A percentile compares a stretch with the other conserved stretches of the same genome.
Evolutionary conservation across 2,888 invertebrate genomes (phyloP).

Genomic region (Lithophane ornitopus): DNA sequence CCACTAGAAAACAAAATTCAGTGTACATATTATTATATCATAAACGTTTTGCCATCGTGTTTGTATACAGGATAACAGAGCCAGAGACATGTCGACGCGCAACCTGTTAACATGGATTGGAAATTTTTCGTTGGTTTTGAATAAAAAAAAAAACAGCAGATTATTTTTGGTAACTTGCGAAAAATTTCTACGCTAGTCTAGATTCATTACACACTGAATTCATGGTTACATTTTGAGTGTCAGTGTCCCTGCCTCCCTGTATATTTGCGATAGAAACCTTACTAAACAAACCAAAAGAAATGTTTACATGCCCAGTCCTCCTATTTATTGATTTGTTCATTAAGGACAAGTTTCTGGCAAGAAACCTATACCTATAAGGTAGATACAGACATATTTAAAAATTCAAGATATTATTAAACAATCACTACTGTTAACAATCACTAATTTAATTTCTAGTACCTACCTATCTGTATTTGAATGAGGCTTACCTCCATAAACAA

Average conservation of each 20-base stretch:
- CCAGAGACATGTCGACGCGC: too few relatives aligned
- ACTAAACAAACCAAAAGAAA: not conserved
- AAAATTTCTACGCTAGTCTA: not conserved
- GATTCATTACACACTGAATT: not conserved
- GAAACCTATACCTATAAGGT: not conserved
- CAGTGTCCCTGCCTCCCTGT: too few relatives aligned
- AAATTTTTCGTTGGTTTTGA: too few relatives aligned
- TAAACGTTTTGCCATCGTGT: not conserved
- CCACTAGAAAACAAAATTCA: not conserved
- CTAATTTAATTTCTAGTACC: not conserved
- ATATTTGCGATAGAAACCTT: not conserved
- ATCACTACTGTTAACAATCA: too few relatives aligned
- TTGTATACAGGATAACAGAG: not conserved
- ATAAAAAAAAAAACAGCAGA: not conserved
- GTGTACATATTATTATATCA: not conserved
- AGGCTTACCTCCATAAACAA: constrained; percentile 81
- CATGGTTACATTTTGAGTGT: too few relatives aligned
- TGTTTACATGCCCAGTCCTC: not conserved
- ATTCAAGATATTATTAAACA: not conserved
- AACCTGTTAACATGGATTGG: too few relatives aligned
- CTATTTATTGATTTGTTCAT: not conserved
- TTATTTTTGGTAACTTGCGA: not conserved
- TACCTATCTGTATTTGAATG: not conserved
- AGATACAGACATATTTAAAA: too few relatives aligned
- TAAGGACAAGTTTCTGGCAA: not conserved